These are phyloP conservation scores for Notarius quadriscutis DNA, from an alignment of 2,113 vertebrate genomes.

Conservation along the genomic window DNA sequence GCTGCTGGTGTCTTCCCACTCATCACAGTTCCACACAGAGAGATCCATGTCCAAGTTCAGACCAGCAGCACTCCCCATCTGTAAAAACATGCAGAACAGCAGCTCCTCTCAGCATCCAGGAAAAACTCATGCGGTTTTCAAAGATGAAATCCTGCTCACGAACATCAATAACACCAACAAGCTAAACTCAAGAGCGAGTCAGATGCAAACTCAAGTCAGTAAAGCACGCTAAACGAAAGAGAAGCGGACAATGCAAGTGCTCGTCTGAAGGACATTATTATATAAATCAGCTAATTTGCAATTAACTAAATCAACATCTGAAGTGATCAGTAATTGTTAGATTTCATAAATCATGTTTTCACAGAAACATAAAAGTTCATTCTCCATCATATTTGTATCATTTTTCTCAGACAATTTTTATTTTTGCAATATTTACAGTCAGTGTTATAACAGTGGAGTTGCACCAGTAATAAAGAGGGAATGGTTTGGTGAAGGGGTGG, in stretches of 20 bases:
- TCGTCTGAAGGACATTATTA: too few species aligned
- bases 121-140: background rate
- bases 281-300: too few species aligned
- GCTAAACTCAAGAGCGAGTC: background rate
- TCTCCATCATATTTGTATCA: background rate
- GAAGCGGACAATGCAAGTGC: too few species aligned
- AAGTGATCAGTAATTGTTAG: background rate
- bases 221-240: background rate
- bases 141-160: background rate
- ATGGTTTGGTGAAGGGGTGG: too few species aligned
- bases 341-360: background rate
- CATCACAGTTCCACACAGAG: slow-evolving; percentile 76
- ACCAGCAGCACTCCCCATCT: slow-evolving; percentile 76
- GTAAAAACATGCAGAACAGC: slow-evolving; percentile 14
- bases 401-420: too few species aligned
- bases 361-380: background rate
- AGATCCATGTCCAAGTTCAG: slow-evolving; percentile 87
- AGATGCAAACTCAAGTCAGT: background rate
- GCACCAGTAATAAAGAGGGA: too few species aligned
- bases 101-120: background rate
- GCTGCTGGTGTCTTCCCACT: slow-evolving; percentile 70
- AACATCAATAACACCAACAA: background rate
- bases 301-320: too few species aligned
- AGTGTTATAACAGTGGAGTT: too few species aligned
- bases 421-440: too few species aligned